Conservation (phyloP, 2,113 vertebrate genomes). For the Daboia siamensis region DNA sequence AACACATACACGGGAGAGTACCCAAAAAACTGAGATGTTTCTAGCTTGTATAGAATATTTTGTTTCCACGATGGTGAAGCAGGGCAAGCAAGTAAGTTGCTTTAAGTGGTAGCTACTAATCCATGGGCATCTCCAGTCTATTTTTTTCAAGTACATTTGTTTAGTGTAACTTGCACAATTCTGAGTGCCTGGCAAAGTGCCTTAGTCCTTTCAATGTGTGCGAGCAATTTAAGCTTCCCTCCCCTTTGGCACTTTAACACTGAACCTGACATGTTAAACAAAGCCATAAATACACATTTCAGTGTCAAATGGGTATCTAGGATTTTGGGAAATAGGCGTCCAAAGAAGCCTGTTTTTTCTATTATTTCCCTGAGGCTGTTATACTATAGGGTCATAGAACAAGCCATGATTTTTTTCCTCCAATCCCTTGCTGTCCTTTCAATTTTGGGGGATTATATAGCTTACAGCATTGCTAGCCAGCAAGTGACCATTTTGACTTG, state of each 20-base stretch:
- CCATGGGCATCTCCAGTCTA: neutral
- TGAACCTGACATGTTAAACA: neutral
- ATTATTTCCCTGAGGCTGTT: constrained; percentile 1
- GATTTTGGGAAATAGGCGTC: neutral
- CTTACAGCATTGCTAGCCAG: neutral
- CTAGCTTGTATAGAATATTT: neutral
- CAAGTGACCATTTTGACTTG: neutral
- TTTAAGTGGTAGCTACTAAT: neutral
- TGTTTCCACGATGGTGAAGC: neutral
- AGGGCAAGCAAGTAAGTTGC: neutral
- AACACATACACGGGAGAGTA: neutral
- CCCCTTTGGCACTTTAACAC: neutral
- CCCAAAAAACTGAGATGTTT: neutral
- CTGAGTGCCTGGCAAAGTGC: neutral
- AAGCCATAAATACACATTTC: neutral
- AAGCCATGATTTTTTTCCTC: neutral
- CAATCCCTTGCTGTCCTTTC: neutral
- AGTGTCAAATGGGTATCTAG: neutral
- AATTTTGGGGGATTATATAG: neutral
- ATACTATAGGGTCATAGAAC: neutral
- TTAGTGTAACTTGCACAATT: neutral
- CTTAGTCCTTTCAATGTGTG: neutral
- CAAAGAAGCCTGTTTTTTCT: neutral
- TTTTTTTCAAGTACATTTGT: neutral
- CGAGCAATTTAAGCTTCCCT: neutral